Evolutionary conservation across 1,140 invertebrate species (phyloP), one percentile per base, ranked within the genome.

Genomic region (Chelonus insularis): DNA sequence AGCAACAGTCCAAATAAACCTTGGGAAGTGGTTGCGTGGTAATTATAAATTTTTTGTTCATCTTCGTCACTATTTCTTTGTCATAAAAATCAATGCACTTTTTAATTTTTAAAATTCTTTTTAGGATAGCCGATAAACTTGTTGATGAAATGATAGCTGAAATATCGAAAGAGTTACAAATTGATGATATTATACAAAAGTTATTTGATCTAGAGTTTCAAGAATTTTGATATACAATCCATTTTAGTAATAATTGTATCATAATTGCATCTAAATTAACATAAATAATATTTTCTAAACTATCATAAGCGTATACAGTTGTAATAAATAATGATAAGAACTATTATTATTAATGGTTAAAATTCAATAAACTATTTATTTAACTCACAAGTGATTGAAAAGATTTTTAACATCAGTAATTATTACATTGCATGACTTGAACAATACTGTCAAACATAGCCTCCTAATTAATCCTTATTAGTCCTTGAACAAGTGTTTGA

Each of bases 1-100:
- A 80, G 72, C 57, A 77, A 69, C 25, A 73, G 74, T 6, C 70
- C 70, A 43, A 80, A 80, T 41, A 79, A 80, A 67, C 79, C 79
- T 3, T 81, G 78, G 77, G 72, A 79, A 45, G 64, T 80, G 14
- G 72, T 81, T 9, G 70, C 72, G n/a, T 80, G 77, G 77, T 80
- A 68, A 73, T 11, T 18, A 14, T 23, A 3, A 45, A 29, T 56
- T 32, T 29, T 20, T 43, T 14, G 12, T 9, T 20, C 9, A n/a
- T 41, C 2, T 23, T 14, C 14, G 25, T 41, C 29, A 20, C 37
- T 48, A 23, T 11, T 43, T 41, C n/a, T 41, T 29, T 20, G 3
- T 34, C 14, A 12, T 52, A 14, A 14, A 29, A 21, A 39, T 8
- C 29, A 20, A 47, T 9, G 3, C 2, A 45, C 14, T 29, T 14